Base-by-base conservation (phyloP, 2,888 invertebrate species). In the Hipparchia sbordonii region DNA sequence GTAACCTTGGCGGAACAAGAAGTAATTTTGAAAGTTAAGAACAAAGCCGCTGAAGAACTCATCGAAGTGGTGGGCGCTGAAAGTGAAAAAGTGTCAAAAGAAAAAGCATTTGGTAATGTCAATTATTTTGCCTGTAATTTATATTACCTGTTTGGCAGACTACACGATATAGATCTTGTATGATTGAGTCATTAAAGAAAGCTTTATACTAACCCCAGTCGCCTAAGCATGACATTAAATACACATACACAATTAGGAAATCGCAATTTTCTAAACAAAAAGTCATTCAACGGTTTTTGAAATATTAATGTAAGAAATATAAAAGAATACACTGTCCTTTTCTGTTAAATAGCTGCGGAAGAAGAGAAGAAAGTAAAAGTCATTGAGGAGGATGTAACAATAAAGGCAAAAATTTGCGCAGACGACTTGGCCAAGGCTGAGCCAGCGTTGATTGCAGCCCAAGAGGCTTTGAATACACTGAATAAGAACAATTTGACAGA, bases 401-500 rank as follows among this genome's bases (percentile, higher is more conserved):
- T 96, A 78, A 97, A 97, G 82, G 97, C 97, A 59, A 96, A 95
- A 84, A 95, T 97, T 76, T 98, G 98, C 86, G 97, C 97, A 72
- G 97, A 96, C 80, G 99, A 99, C 91, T 95, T 99, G 81, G 96
- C 96, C 0, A 97, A 97, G 85, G 98, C 99, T 0, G 98, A 98
- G 87, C 99, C 99, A 0, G 98, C 98, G 0, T 89, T 99, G 45
- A 84, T 96, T 33, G 98, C 98, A 10, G 98, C 99, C 0, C 97
- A 97, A 84, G 98, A 97, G 81, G 98, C 99, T 8, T 90, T 99
- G 67, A 97, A 98, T 84, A 98, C 98, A 0, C 89, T 99, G 45
- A 98, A 99, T 85, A 99, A 99, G 93, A 97, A 96, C 83, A 99
- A 99, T 87, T 90, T 99, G 78, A 98, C 98, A 0, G 99, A 99